These are phyloP conservation scores for Sphyrna mokarran DNA, from an alignment of 2,113 vertebrate genomes.

Conservation along the genomic window DNA sequence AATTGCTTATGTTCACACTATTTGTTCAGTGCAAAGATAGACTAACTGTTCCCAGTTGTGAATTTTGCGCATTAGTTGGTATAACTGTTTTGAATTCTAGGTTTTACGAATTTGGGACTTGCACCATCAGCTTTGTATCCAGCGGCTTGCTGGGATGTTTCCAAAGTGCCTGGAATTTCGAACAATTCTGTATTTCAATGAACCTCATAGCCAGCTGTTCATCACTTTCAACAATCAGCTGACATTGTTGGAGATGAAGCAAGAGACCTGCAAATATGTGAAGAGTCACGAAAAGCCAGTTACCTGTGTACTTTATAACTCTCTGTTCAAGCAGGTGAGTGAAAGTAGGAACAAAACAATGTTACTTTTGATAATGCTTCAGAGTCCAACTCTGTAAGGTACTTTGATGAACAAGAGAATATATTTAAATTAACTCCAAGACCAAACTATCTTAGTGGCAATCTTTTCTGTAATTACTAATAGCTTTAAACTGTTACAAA, in stretches of 20 bases:
- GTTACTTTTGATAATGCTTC: neutral
- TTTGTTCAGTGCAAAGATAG: neutral
- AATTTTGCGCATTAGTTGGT: neutral
- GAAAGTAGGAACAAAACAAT: neutral
- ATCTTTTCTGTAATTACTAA: neutral
- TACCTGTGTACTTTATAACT: slow-evolving; percentile 60
- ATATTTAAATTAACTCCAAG: neutral
- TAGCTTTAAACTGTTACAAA: neutral
- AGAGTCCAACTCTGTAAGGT: neutral
- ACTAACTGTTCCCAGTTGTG: neutral
- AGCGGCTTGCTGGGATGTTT: slow-evolving; percentile 52
- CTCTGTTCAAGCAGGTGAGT: slow-evolving; percentile 56
- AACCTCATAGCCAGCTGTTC: slow-evolving; percentile 49
- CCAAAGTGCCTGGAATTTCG: slow-evolving; percentile 52
- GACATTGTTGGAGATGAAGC: slow-evolving; percentile 54
- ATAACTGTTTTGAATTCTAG: slow-evolving; percentile 42
- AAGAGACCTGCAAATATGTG: slow-evolving; percentile 47
- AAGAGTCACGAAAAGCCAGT: slow-evolving; percentile 57
- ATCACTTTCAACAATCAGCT: slow-evolving; percentile 55
- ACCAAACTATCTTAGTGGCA: neutral
- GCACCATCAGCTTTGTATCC: slow-evolving; percentile 54
- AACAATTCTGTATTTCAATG: slow-evolving; percentile 53
- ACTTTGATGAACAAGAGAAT: neutral
- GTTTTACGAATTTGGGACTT: slow-evolving; percentile 56
- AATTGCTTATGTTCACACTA: neutral